phyloP scores from a whole-genome alignment of 92 coral and sea anemone genomes.

The Bergia sp. region DNA sequence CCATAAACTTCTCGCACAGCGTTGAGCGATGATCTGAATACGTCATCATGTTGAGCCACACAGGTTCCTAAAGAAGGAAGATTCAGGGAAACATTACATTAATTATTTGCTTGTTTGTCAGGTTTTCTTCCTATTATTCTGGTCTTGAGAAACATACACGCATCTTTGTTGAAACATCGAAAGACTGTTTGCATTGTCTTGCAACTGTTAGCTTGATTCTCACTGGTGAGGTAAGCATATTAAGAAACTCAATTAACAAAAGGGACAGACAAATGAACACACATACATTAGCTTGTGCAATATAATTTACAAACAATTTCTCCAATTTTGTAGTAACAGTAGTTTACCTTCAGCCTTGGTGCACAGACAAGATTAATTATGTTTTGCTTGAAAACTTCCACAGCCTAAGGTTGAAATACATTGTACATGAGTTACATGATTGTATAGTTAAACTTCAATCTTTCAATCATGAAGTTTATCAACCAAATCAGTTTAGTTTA shows the following conservation, averaged over 20 bases:
- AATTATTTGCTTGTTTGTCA: not conserved
- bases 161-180: no score
- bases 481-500: no score
- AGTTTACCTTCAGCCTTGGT: conserved; percentile 85
- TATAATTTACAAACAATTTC: not conserved
- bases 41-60: conserved; percentile 96
- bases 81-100: not conserved
- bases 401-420: conserved; percentile 64
- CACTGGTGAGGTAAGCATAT: no score
- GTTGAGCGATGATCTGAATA: conserved; percentile 77
- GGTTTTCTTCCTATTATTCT: not conserved
- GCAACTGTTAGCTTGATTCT: no score
- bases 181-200: no score
- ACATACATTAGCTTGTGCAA: not conserved
- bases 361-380: conserved; percentile 75
- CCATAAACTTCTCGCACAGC: conserved; percentile 89
- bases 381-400: conserved; percentile 66
- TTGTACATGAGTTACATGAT: not conserved
- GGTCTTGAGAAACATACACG: no score
- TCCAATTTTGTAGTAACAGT: not conserved
- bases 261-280: no score
- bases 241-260: no score
- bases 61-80: conserved; percentile 72
- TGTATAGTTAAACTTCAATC: not conserved
- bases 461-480: not conserved